Percentiles rank a stretch among this genome's conserved stretches.
Evolutionary conservation across 2,888 invertebrate genomes (phyloP).

Genomic region (Machimus rusticus): DNA sequence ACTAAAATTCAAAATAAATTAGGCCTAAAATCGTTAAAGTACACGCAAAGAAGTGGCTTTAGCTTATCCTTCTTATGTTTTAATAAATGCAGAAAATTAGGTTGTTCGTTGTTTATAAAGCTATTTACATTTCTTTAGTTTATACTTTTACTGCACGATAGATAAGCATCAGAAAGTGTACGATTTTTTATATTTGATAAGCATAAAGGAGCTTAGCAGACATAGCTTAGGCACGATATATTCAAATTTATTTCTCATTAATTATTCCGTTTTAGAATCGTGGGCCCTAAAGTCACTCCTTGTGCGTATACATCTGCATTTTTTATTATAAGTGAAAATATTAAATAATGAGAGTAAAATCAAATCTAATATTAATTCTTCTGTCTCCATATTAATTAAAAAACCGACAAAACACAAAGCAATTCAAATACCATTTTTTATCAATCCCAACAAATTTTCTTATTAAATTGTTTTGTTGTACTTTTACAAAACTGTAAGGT

Average conservation of each 20-base stretch:
- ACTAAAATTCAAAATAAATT: constrained; percentile 45
- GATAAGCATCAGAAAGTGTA: constrained; percentile 33
- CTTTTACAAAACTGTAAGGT: constrained; percentile 21
- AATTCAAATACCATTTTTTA: neutral
- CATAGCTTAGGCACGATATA: constrained; percentile 55
- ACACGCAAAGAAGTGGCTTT: constrained; percentile 42
- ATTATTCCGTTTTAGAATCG: constrained; percentile 44
- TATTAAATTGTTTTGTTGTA: neutral
- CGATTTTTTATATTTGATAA: constrained; percentile 43
- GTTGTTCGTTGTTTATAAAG: neutral
- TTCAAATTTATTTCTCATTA: constrained; percentile 55
- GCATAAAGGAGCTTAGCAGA: constrained; percentile 46
- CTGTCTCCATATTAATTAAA: neutral
- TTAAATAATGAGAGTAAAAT: neutral
- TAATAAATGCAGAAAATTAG: neutral
- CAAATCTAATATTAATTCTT: neutral
- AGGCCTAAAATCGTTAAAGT: constrained; percentile 41
- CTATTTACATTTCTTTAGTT: constrained; percentile 28
- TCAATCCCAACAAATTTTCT: neutral
- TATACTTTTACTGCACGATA: constrained; percentile 8
- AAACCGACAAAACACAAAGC: neutral
- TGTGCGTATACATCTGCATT: neutral
- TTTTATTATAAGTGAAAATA: neutral
- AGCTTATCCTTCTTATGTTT: neutral
- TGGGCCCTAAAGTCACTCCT: neutral